Evolutionary conservation across 1,140 invertebrate species (phyloP), one percentile per base, ranked within the genome.

Genomic region (Heterodera schachtii): DNA sequence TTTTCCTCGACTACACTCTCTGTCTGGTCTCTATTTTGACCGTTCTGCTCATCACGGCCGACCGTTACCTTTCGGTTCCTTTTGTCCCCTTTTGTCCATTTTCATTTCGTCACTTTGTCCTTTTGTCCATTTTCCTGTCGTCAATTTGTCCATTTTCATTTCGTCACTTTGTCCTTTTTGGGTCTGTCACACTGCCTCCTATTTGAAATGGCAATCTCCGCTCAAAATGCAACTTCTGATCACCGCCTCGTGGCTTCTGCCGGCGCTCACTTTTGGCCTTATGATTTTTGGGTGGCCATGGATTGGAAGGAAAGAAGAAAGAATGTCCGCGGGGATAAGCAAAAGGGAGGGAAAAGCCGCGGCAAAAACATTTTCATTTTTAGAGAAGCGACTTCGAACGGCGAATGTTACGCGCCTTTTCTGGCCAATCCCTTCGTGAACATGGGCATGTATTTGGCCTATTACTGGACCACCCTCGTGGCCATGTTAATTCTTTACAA

Each of bases 21-120:
- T 99, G 98, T 90, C 92, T 99, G 43, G 96, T 98, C 4, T 99
- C 97, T 1, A 98, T 99, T 90, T 98, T 99, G 90, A 99, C 97
- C 0, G 98, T 99, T 3, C 93, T 99, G 46, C 92, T 98, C 73
- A 99, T 99, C 83, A 99, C 97, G 16, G 95, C 98, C 73, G 97
- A 99, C 91, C 93, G 87, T 70, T 78, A 78, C 70, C 64, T 78
- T 46, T 78, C 76, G 52, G 76, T 31, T 44, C 57, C 5, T n/a
- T 60, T 64, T 64, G n/a, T n/a, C n/a, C n/a, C n/a, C n/a, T n/a
- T n/a, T n/a, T 57, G 13, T 49, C 19, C 66, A 19, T 13, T 43
- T 5, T 46, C 19, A 3, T 6, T 52, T 52, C n/a, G 13, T 75
- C 4, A 13, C 16, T 43, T 75, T 75, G 11, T 44, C 57, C 5